phyloP scores from a whole-genome alignment of 1,140 invertebrate species.

The Oncopodura yosiiana region DNA sequence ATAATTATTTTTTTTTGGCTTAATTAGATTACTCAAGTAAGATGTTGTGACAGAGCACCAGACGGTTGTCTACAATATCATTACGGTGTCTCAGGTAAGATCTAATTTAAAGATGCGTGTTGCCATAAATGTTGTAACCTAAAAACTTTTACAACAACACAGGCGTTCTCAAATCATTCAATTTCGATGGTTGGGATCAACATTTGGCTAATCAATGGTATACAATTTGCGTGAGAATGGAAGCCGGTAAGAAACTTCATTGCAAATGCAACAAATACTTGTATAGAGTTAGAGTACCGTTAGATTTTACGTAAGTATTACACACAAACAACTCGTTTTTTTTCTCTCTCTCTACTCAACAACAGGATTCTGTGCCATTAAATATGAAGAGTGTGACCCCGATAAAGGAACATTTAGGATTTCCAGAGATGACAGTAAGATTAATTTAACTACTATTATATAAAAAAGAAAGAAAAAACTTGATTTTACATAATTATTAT shows the following conservation, averaged over 20 bases:
- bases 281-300: not conserved
- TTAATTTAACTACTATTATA: not conserved
- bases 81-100: slow-evolving; percentile 34
- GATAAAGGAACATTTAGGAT: slow-evolving; percentile 36
- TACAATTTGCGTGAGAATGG: slow-evolving; percentile 38
- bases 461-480: not conserved
- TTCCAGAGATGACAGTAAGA: slow-evolving; percentile 35
- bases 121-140: not conserved
- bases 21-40: slow-evolving; percentile 34
- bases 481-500: not conserved
- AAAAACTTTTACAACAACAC: not conserved
- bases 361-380: slow-evolving; percentile 35
- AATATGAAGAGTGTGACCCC: slow-evolving; percentile 38
- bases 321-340: not conserved
- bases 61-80: slow-evolving; percentile 39
- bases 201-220: slow-evolving; percentile 39
- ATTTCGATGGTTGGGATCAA: slow-evolving; percentile 37
- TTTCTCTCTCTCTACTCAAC: not conserved
- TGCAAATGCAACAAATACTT: not conserved
- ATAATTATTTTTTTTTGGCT: not conserved
- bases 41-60: slow-evolving; percentile 37
- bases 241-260: slow-evolving; percentile 23
- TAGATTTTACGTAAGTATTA: not conserved
- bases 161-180: slow-evolving; percentile 38
- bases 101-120: slow-evolving; percentile 2